Base-by-base conservation (phyloP, 2,888 invertebrate genomes). In the Pachycephus smyrnensis region DNA sequence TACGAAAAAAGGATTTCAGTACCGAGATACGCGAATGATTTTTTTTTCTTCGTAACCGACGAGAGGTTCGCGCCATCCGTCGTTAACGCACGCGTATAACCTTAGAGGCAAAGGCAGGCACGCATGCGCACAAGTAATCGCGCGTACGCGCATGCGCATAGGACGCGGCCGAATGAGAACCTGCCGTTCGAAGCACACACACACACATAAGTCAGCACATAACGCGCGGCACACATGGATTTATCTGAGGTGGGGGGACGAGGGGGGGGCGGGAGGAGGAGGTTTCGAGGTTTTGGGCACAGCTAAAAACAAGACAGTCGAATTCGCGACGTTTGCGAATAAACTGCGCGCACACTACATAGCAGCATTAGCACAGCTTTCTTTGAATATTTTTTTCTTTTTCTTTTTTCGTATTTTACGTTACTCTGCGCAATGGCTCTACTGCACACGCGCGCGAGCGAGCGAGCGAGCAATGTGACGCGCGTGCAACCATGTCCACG, bases 91-190 rank as follows among this genome's bases (percentile, higher is more conserved):
- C 15, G 2, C 40, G 40, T 15, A 40, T 6, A 15, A 55, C 23
- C 23, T 23, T 9, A 55, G 55, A 40, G 30, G 36, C n/a, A 33
- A n/a, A 74, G 79, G 79, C 79, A 79, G 76, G 80, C 71, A 75
- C 73, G 78, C 76, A 77, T 35, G 79, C 80, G 83, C 86, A 83
- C 80, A 82, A 82, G 83, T 84, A 82, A 83, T 86, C 82, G 80
- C 84, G 83, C 84, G 82, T 83, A 77, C 77, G 77, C 82, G 79
- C 79, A 81, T 79, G 77, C 79, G 55, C 55, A 55, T 9, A 1
- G 15, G 82, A 83, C 77, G 77, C 78, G 77, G 80, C 78, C 74
- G 76, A 81, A 82, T 78, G 80, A 80, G 77, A 80, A 82, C 81
- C 77, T 77, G 77, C 75, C 80, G 80, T 55, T 68, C 80, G 77